Conservation (phyloP, 2,888 invertebrate species). For the Latrodectus hesperus region DNA sequence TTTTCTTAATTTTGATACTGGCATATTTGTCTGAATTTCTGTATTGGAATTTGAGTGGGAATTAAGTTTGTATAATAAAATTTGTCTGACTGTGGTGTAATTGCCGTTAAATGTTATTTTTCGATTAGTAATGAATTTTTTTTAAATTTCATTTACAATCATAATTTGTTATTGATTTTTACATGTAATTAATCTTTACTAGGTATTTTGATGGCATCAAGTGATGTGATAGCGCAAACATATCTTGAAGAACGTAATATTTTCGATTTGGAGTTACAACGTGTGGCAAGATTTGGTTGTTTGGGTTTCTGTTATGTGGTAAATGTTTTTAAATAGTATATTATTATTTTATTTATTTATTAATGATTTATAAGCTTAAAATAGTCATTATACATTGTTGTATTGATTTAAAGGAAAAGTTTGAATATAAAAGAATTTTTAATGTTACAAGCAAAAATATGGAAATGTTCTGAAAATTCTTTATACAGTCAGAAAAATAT, state of each 20-base stretch:
- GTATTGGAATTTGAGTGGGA: too few relatives aligned
- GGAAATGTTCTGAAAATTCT: neutral
- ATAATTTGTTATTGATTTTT: too few relatives aligned
- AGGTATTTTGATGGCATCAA: conserved; percentile 84
- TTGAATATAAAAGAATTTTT: neutral
- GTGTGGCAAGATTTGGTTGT: conserved; percentile 81
- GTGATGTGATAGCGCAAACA: conserved; percentile 86
- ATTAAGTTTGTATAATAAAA: too few relatives aligned
- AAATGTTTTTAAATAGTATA: conserved; percentile 71
- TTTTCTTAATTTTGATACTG: neutral
- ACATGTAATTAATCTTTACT: conserved; percentile 70
- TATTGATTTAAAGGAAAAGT: too few relatives aligned
- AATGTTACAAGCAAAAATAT: neutral
- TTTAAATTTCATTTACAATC: too few relatives aligned
- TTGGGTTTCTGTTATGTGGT: conserved; percentile 83
- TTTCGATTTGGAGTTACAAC: conserved; percentile 71
- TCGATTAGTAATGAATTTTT: too few relatives aligned
- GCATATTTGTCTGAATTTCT: too few relatives aligned
- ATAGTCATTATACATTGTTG: neutral
- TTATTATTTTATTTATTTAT: neutral
- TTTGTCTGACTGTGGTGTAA: too few relatives aligned
- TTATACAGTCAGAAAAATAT: too few relatives aligned
- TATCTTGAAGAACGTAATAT: conserved; percentile 74
- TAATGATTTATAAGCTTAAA: neutral
- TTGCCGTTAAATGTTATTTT: too few relatives aligned